These are phyloP conservation scores for Archips xylosteana DNA, from an alignment of 2,888 invertebrate species.

Conservation along the genomic window DNA sequence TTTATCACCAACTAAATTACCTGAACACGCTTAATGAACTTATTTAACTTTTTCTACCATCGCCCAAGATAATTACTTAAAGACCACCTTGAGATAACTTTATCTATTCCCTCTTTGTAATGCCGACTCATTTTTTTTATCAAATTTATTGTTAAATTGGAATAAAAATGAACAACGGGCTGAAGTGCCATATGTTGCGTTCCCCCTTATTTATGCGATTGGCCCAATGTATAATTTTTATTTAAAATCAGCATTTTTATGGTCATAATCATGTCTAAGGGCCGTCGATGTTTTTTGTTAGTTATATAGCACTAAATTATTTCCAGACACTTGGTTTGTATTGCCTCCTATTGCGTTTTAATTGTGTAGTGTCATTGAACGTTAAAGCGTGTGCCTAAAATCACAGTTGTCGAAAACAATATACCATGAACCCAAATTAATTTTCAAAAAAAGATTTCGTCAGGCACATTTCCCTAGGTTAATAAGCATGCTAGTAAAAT, in stretches of 20 bases:
- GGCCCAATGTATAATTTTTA: constrained; percentile 71
- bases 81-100: constrained; percentile 74
- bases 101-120: constrained; percentile 61
- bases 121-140: constrained; percentile 68
- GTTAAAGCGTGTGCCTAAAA: not conserved
- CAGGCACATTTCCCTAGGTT: no score
- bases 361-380: constrained; percentile 1
- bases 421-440: not conserved
- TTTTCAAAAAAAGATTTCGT: not conserved
- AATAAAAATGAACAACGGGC: constrained; percentile 65
- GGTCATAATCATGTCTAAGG: constrained; percentile 60
- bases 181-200: constrained; percentile 72
- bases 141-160: constrained; percentile 77
- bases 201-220: constrained; percentile 79
- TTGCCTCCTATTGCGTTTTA: constrained; percentile 24
- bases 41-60: constrained; percentile 72
- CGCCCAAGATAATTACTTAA: constrained; percentile 65
- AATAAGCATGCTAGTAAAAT: no score
- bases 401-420: not conserved
- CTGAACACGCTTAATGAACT: constrained; percentile 69
- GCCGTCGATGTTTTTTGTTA: constrained; percentile 34
- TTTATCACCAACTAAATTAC: constrained; percentile 68
- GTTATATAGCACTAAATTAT: constrained; percentile 35
- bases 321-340: constrained; percentile 5
- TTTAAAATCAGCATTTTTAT: constrained; percentile 79